phyloP scores from a whole-genome alignment of 2,797 vertebrate genomes.

The Crocodylus rhombifer region DNA sequence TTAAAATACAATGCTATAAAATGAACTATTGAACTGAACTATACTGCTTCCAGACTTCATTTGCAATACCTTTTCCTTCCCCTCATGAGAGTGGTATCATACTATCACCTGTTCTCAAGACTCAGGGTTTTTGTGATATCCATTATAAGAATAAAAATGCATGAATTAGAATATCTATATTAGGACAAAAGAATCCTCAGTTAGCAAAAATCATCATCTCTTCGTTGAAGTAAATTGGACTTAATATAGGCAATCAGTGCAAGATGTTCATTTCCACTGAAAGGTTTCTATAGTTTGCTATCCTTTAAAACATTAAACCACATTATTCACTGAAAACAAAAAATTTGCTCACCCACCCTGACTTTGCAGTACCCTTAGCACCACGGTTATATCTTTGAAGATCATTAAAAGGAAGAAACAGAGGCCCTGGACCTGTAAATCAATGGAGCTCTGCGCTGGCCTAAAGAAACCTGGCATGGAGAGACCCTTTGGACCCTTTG shows the following conservation, averaged over 20 bases:
- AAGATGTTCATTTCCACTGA: background rate
- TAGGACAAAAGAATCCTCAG: background rate
- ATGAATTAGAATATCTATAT: background rate
- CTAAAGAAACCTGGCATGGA: background rate
- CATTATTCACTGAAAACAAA: background rate
- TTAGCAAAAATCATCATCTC: background rate
- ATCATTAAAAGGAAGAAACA: background rate
- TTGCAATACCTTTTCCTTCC: background rate
- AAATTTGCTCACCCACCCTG: background rate
- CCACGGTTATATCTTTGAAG: background rate
- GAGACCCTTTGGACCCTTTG: background rate
- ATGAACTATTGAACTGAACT: constrained; percentile 30
- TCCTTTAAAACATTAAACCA: background rate
- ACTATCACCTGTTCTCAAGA: background rate
- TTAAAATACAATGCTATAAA: constrained; percentile 42
- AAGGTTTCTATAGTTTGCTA: fast-evolving
- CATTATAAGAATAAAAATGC: background rate
- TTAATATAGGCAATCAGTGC: background rate
- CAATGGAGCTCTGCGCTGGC: background rate
- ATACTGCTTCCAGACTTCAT: background rate
- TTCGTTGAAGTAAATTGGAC: background rate
- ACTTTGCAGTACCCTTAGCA: background rate
- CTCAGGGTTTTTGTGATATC: background rate
- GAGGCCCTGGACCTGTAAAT: background rate
- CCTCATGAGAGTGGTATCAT: background rate